Conservation (phyloP, 2,113 vertebrate genomes). For the Formicarius rufipectus region DNA sequence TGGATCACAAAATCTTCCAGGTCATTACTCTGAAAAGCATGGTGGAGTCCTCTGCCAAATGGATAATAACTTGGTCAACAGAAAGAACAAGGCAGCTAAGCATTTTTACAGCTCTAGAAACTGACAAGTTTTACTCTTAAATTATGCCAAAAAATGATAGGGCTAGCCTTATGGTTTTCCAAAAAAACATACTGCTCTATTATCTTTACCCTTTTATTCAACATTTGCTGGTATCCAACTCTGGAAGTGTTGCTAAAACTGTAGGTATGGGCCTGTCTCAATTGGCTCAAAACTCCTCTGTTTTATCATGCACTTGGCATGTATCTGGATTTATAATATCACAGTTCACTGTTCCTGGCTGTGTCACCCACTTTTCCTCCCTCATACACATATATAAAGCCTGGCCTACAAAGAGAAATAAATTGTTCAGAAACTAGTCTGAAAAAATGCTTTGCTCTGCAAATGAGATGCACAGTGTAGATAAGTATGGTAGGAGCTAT, state of each 20-base stretch:
- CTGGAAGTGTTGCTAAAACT: background rate
- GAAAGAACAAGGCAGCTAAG: background rate
- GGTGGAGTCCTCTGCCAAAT: background rate
- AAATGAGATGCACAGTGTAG: background rate
- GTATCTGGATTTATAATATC: background rate
- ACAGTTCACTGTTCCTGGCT: background rate
- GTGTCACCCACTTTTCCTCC: background rate
- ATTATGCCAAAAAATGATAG: background rate
- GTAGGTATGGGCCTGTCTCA: background rate
- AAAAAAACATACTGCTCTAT: background rate
- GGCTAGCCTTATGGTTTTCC: background rate
- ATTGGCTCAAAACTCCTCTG: background rate
- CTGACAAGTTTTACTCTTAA: background rate
- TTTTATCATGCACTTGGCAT: background rate
- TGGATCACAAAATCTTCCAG: slow-evolving; percentile 10
- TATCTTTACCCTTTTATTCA: background rate
- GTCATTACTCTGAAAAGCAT: background rate
- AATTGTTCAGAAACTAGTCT: background rate
- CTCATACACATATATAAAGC: background rate
- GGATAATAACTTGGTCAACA: slow-evolving; percentile 15
- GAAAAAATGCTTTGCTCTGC: background rate
- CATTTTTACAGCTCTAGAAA: background rate
- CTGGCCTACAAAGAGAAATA: background rate
- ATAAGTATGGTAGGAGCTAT: background rate
- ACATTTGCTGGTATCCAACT: background rate